Conservation (phyloP, 1,140 invertebrate genomes). For the Leguminivora glycinivorella region DNA sequence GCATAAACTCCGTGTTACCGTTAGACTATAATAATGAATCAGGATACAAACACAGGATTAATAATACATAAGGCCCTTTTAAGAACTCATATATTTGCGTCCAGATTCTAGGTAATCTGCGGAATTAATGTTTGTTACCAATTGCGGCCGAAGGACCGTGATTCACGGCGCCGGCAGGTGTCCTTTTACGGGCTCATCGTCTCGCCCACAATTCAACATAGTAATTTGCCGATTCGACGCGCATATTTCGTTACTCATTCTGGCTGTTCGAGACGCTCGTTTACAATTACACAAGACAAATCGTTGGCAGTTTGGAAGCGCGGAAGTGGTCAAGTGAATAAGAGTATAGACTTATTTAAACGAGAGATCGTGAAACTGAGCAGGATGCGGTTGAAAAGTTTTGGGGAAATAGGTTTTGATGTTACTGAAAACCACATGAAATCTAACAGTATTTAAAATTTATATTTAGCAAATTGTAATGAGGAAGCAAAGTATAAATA, state of each 20-base stretch:
- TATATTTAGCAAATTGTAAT: neutral
- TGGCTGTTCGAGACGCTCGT: constrained; percentile 20
- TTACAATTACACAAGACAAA: constrained; percentile 24
- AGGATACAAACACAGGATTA: neutral
- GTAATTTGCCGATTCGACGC: constrained; percentile 20
- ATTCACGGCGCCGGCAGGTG: constrained; percentile 28
- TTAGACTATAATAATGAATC: neutral
- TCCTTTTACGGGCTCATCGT: constrained; percentile 25
- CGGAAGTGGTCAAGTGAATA: constrained; percentile 27
- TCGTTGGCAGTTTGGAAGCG: constrained; percentile 17
- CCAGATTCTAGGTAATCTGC: neutral
- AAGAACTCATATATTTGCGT: neutral
- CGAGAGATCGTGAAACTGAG: neutral
- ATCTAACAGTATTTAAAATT: neutral
- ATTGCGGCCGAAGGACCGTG: constrained; percentile 14
- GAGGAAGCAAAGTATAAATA: neutral
- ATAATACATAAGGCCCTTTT: neutral
- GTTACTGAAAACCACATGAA: constrained; percentile 10
- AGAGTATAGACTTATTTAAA: neutral
- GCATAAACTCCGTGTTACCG: neutral
- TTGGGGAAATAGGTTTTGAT: neutral
- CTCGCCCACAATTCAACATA: constrained; percentile 27
- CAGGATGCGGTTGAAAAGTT: constrained; percentile 17
- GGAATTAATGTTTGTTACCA: constrained; percentile 13
- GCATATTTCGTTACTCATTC: constrained; percentile 28